Conservation (phyloP, 2,888 invertebrate genomes). For the Drosophila leonis region DNA sequence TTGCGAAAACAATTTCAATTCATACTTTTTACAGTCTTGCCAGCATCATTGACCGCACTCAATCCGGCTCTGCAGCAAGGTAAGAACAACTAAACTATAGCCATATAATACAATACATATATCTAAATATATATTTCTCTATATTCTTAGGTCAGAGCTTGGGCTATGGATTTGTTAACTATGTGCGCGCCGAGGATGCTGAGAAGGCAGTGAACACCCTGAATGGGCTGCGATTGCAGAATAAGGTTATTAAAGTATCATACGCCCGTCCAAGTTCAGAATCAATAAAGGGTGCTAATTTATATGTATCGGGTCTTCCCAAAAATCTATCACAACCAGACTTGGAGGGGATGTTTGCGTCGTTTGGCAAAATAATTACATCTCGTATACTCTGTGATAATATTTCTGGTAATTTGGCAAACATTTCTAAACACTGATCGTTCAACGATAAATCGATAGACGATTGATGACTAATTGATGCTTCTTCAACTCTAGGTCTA, state of each 20-base stretch:
- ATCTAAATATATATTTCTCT: background rate
- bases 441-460: background rate
- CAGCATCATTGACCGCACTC: constrained; percentile 85
- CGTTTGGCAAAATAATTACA: constrained; percentile 98
- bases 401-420: constrained; percentile 84
- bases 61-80: constrained; percentile 85
- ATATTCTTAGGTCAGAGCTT: constrained; percentile 93
- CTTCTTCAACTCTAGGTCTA: constrained; percentile 88
- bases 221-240: constrained; percentile 98
- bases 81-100: constrained; percentile 40
- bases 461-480: background rate
- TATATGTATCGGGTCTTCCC: constrained; percentile 98
- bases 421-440: background rate
- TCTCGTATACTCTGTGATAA: constrained; percentile 99
- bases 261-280: constrained; percentile 99
- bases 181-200: constrained; percentile 98
- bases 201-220: constrained; percentile 99
- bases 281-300: constrained; percentile 98
- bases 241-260: constrained; percentile 99
- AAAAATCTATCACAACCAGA: constrained; percentile 98
- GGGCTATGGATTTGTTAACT: constrained; percentile 99
- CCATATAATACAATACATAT: background rate
- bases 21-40: constrained; percentile 78
- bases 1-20: constrained; percentile 7
- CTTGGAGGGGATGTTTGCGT: constrained; percentile 96